Conservation (phyloP, 2,113 vertebrate species). For the Eulemur macaco region DNA sequence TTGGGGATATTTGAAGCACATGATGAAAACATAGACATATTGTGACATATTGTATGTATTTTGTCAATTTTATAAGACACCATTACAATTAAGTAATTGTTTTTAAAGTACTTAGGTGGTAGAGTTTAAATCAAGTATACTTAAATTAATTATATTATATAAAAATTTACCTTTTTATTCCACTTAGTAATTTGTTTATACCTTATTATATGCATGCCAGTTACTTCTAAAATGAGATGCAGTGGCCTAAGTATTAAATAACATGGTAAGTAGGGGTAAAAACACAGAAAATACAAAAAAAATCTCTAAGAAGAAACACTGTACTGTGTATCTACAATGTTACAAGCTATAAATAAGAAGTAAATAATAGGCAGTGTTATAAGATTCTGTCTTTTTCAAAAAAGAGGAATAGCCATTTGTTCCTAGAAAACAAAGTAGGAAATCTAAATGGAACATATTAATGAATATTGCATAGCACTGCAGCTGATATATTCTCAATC, state of each 20-base stretch:
- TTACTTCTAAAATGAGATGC: constrained; percentile 19
- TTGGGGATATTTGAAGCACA: neutral
- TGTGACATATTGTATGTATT: neutral
- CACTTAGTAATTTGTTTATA: neutral
- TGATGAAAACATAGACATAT: neutral
- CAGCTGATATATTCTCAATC: neutral
- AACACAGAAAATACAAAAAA: neutral
- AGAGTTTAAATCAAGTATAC: neutral
- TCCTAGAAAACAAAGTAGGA: neutral
- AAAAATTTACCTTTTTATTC: neutral
- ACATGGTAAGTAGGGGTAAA: neutral
- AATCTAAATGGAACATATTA: neutral
- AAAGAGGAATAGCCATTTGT: neutral
- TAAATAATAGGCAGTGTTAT: neutral
- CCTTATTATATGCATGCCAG: neutral
- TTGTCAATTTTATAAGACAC: neutral
- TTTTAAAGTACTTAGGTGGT: neutral
- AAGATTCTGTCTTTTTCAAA: neutral
- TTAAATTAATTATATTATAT: neutral
- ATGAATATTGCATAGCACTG: neutral
- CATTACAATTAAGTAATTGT: neutral
- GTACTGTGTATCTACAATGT: neutral
- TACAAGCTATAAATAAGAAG: neutral
- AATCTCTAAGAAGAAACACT: neutral
- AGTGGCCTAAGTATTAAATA: neutral